Conservation (phyloP, 2,888 invertebrate genomes). For the Junonia oenone region DNA sequence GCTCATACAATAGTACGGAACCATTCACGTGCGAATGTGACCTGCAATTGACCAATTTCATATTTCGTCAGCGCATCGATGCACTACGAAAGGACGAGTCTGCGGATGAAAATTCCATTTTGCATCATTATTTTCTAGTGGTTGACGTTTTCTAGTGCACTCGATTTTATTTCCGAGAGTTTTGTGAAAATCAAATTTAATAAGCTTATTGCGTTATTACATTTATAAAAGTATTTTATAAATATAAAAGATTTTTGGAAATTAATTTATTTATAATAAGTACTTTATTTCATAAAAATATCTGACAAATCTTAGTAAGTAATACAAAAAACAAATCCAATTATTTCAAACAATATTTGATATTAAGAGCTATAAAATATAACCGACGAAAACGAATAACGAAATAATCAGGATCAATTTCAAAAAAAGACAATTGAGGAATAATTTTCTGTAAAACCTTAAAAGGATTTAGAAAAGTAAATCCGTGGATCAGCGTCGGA, state of each 20-base stretch:
- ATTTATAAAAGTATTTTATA: not conserved
- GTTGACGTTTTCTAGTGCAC: slow-evolving; percentile 26
- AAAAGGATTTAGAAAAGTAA: not conserved
- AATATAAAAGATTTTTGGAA: too few species aligned
- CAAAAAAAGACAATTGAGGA: too few species aligned
- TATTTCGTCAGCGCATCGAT: slow-evolving; percentile 26
- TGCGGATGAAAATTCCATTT: slow-evolving; percentile 51
- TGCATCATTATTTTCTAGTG: slow-evolving; percentile 66
- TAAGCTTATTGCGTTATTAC: not conserved
- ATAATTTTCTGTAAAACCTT: not conserved
- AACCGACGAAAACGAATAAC: too few species aligned
- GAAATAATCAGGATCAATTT: too few species aligned
- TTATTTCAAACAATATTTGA: too few species aligned
- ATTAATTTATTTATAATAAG: too few species aligned
- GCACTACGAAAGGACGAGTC: slow-evolving; percentile 29
- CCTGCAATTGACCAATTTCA: slow-evolving; percentile 33
- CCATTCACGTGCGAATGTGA: too few species aligned
- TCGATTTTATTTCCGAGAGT: slow-evolving; percentile 10
- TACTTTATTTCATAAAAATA: too few species aligned
- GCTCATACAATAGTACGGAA: too few species aligned
- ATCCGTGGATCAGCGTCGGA: slow-evolving; percentile 1
- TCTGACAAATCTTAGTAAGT: too few species aligned
- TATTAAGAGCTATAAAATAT: too few species aligned
- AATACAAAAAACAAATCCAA: too few species aligned
- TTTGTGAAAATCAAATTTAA: slow-evolving; percentile 3